A percentile compares a stretch with the other conserved stretches of the same genome.
These are phyloP conservation scores for Harpagoxenus sublaevis DNA, from an alignment of 2,888 invertebrate genomes.

Conservation along the genomic window DNA sequence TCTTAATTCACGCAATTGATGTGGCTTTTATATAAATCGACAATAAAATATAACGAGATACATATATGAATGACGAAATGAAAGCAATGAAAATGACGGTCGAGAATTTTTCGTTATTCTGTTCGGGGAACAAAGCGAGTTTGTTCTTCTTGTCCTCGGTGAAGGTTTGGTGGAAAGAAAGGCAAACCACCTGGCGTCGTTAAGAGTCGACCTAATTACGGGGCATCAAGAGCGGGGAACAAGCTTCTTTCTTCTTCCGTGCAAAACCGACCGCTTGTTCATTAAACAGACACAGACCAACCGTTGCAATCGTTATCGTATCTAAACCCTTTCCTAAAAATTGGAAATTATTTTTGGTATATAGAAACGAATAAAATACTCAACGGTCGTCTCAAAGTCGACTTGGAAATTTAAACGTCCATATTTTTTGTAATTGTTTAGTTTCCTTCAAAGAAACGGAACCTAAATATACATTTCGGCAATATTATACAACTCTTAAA, in stretches of 20 bases:
- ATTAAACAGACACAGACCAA: neutral
- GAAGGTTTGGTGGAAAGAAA: conserved; percentile 42
- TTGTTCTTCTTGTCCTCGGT: neutral
- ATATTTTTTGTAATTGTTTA: too few species aligned
- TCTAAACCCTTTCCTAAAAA: too few species aligned
- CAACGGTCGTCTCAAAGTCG: too few species aligned
- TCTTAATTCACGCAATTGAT: neutral
- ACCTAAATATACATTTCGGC: too few species aligned
- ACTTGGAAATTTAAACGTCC: too few species aligned
- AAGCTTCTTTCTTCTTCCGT: conserved; percentile 9
- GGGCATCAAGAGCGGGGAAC: neutral
- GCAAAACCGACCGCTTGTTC: conserved; percentile 8
- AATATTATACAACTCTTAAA: too few species aligned
- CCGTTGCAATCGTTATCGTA: too few species aligned
- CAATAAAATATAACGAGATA: neutral
- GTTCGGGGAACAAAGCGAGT: neutral
- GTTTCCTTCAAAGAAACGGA: too few species aligned
- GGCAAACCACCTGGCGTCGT: conserved; percentile 20
- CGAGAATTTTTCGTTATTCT: neutral
- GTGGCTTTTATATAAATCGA: neutral
- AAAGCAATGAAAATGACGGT: neutral
- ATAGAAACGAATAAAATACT: too few species aligned
- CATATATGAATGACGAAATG: neutral
- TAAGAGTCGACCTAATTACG: conserved; percentile 67
- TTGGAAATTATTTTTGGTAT: too few species aligned